phyloP scores from a whole-genome alignment of 2,797 vertebrate genomes.

The Onychomys leucogaster region DNA sequence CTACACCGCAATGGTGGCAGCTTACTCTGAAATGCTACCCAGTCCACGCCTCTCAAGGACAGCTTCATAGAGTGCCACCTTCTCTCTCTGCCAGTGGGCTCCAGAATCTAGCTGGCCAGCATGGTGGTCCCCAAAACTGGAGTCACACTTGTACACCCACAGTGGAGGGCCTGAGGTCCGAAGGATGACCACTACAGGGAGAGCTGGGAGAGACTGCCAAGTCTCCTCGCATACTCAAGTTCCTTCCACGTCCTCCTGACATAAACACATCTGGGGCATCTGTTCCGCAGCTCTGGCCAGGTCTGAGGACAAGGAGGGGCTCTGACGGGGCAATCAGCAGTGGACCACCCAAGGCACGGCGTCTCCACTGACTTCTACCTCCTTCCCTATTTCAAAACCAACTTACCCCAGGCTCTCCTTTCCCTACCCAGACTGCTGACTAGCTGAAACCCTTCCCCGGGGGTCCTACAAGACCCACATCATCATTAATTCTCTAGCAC shows the following conservation, averaged over 20 bases:
- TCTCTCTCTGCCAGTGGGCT: not conserved
- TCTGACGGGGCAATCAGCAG: not conserved
- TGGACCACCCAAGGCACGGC: not conserved
- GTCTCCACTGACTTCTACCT: not conserved
- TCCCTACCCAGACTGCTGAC: too few relatives aligned
- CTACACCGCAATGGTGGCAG: not conserved
- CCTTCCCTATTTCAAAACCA: not conserved
- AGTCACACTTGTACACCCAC: not conserved
- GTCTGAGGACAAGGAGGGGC: not conserved
- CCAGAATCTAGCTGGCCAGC: not conserved
- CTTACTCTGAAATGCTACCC: not conserved
- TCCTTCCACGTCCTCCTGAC: not conserved
- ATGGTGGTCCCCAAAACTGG: not conserved
- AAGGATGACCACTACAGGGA: not conserved
- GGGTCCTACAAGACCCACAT: not conserved
- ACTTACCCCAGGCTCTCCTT: not conserved
- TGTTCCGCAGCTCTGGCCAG: not conserved
- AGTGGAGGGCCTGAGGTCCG: not conserved
- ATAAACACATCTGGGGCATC: not conserved
- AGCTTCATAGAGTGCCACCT: fast-evolving
- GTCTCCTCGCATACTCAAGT: not conserved
- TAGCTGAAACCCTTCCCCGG: not conserved
- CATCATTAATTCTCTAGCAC: not conserved
- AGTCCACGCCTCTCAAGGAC: not conserved
- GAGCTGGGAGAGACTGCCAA: not conserved